phyloP scores from a whole-genome alignment of 1,140 invertebrate genomes.

The Bombus waltoni region DNA sequence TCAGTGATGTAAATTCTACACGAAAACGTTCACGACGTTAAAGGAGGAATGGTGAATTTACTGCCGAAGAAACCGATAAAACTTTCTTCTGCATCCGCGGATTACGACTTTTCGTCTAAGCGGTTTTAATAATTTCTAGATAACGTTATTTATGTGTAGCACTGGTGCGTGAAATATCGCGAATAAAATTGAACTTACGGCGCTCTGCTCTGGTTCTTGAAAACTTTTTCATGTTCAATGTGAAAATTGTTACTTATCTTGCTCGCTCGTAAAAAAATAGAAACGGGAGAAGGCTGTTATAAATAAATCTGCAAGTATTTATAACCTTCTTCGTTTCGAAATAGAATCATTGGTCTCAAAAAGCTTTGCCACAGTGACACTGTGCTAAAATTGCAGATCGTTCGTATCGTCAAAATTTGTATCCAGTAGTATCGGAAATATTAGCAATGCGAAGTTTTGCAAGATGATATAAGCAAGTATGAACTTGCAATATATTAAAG shows the following conservation, averaged over 20 bases:
- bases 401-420: background rate
- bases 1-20: slow-evolving; percentile 22
- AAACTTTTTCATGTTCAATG: background rate
- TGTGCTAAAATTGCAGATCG: background rate
- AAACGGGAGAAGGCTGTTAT: background rate
- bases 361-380: background rate
- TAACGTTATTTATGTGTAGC: background rate
- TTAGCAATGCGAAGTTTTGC: background rate
- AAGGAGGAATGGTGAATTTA: background rate
- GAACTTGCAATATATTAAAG: background rate
- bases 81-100: background rate
- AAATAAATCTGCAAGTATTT: background rate
- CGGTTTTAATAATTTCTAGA: background rate
- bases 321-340: background rate
- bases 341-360: background rate
- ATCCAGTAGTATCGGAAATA: no score
- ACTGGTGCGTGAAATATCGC: background rate
- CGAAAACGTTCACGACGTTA: slow-evolving; percentile 2
- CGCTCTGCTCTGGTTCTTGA: no score
- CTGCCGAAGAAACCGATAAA: background rate
- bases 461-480: background rate
- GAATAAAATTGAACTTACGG: background rate
- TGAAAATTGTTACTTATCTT: background rate
- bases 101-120: background rate
- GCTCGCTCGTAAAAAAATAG: background rate